phyloP scores from a whole-genome alignment of 2,888 invertebrate species.

The Tenthredo livida region DNA sequence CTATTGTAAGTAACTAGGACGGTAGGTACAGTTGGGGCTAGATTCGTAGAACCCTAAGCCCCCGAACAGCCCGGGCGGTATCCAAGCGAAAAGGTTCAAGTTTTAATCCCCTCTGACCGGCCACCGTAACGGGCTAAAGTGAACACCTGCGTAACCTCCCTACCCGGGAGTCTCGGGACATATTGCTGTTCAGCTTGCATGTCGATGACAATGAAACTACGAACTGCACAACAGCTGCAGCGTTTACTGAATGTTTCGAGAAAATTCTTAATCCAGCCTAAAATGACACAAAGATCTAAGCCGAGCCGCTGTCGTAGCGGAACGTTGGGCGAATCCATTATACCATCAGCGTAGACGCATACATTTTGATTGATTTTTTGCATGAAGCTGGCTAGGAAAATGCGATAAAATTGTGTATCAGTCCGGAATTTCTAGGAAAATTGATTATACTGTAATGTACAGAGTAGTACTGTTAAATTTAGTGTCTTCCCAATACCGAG shows the following conservation, averaged over 20 bases:
- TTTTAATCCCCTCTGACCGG: not conserved
- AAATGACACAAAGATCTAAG: not conserved
- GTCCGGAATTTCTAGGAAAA: not conserved
- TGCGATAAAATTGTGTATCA: not conserved
- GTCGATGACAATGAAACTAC: not conserved
- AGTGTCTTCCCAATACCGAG: not conserved
- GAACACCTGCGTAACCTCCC: slow-evolving; percentile 4
- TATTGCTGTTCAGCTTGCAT: not conserved
- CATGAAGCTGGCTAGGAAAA: not conserved
- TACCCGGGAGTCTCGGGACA: not conserved
- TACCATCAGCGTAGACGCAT: not conserved
- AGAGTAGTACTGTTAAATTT: not conserved
- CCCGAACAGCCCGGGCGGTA: not conserved
- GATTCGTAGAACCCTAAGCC: not conserved
- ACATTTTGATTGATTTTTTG: not conserved
- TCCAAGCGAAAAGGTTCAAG: not conserved
- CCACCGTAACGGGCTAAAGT: not conserved
- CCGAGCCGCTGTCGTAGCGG: not conserved
- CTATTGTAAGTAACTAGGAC: not conserved
- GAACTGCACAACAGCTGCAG: not conserved
- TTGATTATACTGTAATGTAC: not conserved
- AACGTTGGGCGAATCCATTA: not conserved
- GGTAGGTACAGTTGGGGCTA: not conserved
- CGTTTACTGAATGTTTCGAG: not conserved
- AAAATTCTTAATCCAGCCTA: not conserved